Evolutionary conservation across 2,797 vertebrate species (phyloP).

Genomic region (Antrozous pallidus): DNA sequence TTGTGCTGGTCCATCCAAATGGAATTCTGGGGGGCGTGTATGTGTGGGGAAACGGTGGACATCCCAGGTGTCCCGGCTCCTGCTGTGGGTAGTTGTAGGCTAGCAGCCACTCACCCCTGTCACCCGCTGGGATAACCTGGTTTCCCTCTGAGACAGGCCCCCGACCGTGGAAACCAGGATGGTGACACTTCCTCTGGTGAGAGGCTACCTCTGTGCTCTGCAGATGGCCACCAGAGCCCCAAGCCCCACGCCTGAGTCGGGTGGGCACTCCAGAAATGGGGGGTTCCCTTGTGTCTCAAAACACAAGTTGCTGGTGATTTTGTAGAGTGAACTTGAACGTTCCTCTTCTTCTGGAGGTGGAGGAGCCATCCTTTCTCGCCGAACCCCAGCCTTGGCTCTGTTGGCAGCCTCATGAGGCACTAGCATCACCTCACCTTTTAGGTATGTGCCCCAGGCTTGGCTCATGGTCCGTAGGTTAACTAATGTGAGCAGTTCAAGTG

Average conservation of each 20-base stretch:
- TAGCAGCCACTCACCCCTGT: background rate
- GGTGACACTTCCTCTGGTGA: background rate
- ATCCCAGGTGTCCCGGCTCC: rapidly evolving
- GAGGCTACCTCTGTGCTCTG: background rate
- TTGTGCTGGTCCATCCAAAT: too few relatives aligned
- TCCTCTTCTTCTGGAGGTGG: too few relatives aligned
- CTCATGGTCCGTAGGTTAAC: background rate
- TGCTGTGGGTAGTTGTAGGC: background rate
- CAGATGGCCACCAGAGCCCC: background rate
- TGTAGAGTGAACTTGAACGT: background rate
- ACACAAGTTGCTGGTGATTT: background rate
- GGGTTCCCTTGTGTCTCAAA: background rate
- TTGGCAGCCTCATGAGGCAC: background rate
- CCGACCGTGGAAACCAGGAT: background rate
- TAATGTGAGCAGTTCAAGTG: rapidly evolving
- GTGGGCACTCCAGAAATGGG: background rate
- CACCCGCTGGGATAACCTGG: background rate
- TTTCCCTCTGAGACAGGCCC: background rate
- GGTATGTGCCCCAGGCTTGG: background rate
- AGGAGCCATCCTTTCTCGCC: background rate
- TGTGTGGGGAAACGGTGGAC: too few relatives aligned
- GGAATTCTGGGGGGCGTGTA: too few relatives aligned
- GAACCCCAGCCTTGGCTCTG: background rate
- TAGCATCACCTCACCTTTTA: background rate
- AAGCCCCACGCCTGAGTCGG: background rate